These are phyloP conservation scores for Podotricha telesiphe DNA, from an alignment of 2,888 invertebrate species.

Conservation along the genomic window DNA sequence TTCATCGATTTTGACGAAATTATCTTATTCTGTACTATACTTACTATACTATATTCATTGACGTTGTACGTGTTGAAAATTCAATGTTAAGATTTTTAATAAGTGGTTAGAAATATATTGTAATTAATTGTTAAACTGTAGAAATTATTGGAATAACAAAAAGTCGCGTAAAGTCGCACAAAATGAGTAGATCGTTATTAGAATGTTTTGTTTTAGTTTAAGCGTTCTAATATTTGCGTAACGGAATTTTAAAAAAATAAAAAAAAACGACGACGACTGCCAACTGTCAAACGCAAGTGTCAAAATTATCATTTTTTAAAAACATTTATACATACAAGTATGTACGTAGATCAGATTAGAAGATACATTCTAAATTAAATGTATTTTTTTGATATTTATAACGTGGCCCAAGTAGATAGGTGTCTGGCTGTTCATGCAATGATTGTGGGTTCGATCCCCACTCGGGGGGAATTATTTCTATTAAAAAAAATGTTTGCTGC, in stretches of 20 bases:
- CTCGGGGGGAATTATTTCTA: not conserved
- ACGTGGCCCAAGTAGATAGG: not conserved
- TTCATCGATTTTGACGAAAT: conserved; percentile 14
- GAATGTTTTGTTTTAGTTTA: conserved; percentile 4
- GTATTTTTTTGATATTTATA: conserved; percentile 16
- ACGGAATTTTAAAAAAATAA: conserved; percentile 4
- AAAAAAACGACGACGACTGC: conserved; percentile 38
- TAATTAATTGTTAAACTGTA: conserved; percentile 68
- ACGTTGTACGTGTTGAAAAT: conserved; percentile 66
- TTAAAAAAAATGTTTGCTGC: not conserved
- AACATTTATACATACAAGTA: conserved; percentile 17
- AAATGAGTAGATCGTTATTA: conserved; percentile 62
- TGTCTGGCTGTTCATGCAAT: not conserved
- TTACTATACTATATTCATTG: conserved; percentile 53
- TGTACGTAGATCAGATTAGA: conserved; percentile 23
- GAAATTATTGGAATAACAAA: conserved; percentile 56
- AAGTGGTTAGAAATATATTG: conserved; percentile 58
- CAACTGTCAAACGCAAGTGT: conserved; percentile 37
- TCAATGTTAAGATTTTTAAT: conserved; percentile 65
- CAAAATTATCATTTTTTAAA: conserved; percentile 31
- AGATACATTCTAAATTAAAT: conserved; percentile 23
- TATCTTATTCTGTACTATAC: conserved; percentile 28
- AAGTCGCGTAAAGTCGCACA: conserved; percentile 77
- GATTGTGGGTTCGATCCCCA: not conserved
- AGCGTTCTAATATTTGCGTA: conserved; percentile 21